These are phyloP conservation scores for Pseudomyrmex cubaensis DNA, from an alignment of 1,140 invertebrate genomes.

Conservation along the genomic window DNA sequence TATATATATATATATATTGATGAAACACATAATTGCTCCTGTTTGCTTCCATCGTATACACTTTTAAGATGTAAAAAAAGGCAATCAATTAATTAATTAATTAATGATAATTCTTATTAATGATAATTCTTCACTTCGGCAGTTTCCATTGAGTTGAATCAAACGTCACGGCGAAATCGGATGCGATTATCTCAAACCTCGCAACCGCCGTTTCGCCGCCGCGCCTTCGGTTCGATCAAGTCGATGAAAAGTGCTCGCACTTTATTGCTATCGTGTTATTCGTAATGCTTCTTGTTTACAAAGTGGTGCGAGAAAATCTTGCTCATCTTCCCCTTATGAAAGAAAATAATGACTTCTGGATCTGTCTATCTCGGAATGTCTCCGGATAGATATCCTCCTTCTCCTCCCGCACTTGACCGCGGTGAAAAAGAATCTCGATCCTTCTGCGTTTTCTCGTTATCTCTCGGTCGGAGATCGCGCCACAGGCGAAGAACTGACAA, in stretches of 20 bases:
- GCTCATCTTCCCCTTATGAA: constrained; percentile 28
- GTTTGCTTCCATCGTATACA: constrained; percentile 69
- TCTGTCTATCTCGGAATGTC: background rate
- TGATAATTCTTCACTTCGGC: constrained; percentile 51
- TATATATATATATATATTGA: background rate
- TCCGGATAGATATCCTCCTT: too few species aligned
- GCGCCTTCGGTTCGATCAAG: constrained; percentile 75
- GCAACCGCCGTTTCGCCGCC: background rate
- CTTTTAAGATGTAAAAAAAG: constrained; percentile 57
- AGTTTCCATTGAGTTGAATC: constrained; percentile 82
- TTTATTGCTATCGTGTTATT: constrained; percentile 58
- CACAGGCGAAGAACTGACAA: constrained; percentile 52
- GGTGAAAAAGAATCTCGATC: constrained; percentile 21
- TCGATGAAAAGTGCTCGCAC: constrained; percentile 84
- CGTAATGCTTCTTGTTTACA: constrained; percentile 72
- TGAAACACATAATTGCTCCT: constrained; percentile 61
- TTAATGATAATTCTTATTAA: constrained; percentile 45
- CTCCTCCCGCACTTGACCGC: background rate
- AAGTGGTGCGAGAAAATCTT: constrained; percentile 75
- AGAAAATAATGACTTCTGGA: constrained; percentile 42
- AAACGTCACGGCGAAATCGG: constrained; percentile 56
- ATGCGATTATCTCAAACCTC: background rate
- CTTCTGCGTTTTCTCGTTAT: background rate
- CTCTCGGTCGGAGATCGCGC: constrained; percentile 12
- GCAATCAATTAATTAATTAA: constrained; percentile 52